Base-by-base conservation (phyloP, 2,113 vertebrate genomes). In the Urocynchramus pylzowi region DNA sequence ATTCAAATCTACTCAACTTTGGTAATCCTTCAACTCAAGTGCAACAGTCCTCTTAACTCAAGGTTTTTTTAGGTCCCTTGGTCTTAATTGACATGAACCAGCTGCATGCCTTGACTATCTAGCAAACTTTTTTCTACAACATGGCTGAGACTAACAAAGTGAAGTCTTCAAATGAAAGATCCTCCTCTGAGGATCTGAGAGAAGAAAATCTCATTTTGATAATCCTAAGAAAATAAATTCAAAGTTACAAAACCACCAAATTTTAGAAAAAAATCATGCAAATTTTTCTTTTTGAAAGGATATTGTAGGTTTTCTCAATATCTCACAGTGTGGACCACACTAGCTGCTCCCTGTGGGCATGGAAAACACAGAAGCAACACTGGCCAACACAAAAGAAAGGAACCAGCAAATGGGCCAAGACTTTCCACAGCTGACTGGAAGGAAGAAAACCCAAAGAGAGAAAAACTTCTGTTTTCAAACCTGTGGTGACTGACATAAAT, bases 231-330 rank as follows among this genome's bases (percentile, higher is more conserved):
- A 87, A 78, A 33, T 4, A 47, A n/a, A n/a, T 59, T 50, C 45
- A 4, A 10, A 67, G 20, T 17, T 81, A 42, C 8, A 82, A 75
- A 78, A 63, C 59, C 23, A 73, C 4, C 7, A 26, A 2, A 44
- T 24, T 78, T 71, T 45, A 30, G 18, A 73, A 64, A 81, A 37
- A 4, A 39, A 2, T 39, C 0, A 26, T 35, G 16, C 1, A 1
- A 1, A 9, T 17, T 85, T 44, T 67, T 33, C 20, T 47, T 8
- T 44, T 71, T 31, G 21, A 60, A 79, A 59, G 4, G 35, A 13
- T 17, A 11, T 16, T 19, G 6, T 26, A 60, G 0, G 1, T 71
- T 69, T 47, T 70, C 30, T 18, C 3, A 6, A 3, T 30, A 47
- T 52, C 27, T 60, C 20, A 24, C 7, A 13, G 28, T 15, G 24